Evolutionary conservation across 30 jellyfish, hydroid and myxozoan species (phyloP).

Genomic region (Hydractinia symbiolongicarpus): DNA sequence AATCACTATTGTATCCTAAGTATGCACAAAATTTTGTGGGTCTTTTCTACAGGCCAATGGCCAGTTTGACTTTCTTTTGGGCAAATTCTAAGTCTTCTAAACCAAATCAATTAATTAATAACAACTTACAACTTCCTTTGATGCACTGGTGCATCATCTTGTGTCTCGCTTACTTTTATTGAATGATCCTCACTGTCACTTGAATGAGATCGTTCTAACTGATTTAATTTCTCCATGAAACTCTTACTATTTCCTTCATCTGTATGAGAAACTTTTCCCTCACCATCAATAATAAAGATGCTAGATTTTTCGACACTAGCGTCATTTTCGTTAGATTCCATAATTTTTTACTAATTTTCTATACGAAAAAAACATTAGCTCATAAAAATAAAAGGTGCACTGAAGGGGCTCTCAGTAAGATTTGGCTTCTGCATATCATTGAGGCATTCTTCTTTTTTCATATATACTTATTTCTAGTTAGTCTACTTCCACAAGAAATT

Average conservation of each 20-base stretch:
- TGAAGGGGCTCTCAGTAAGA: not conserved
- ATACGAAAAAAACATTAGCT: too few species aligned
- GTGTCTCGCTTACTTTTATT: not conserved
- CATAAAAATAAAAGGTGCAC: too few species aligned
- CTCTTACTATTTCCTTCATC: not conserved
- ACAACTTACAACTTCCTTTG: not conserved
- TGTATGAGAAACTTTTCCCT: slow-evolving; percentile 10
- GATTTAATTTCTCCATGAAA: slow-evolving; percentile 2
- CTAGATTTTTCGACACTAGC: not conserved
- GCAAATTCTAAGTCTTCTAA: too few species aligned
- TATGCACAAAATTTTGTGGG: too few species aligned
- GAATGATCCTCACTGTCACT: slow-evolving; percentile 12
- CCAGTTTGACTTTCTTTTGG: too few species aligned
- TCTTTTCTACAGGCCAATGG: too few species aligned
- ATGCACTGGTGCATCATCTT: not conserved
- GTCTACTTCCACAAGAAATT: too few species aligned
- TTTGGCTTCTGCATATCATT: too few species aligned
- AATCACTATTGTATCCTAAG: too few species aligned
- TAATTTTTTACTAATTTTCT: not conserved
- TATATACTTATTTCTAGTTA: too few species aligned
- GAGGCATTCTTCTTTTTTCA: too few species aligned
- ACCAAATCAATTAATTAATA: not conserved
- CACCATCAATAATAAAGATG: not conserved
- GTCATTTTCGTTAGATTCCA: not conserved
- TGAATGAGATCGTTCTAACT: slow-evolving; percentile 1